Evolutionary conservation across 2,797 vertebrate species (phyloP), one percentile per base, ranked within the genome.

Genomic region (Lutra lutra): DNA sequence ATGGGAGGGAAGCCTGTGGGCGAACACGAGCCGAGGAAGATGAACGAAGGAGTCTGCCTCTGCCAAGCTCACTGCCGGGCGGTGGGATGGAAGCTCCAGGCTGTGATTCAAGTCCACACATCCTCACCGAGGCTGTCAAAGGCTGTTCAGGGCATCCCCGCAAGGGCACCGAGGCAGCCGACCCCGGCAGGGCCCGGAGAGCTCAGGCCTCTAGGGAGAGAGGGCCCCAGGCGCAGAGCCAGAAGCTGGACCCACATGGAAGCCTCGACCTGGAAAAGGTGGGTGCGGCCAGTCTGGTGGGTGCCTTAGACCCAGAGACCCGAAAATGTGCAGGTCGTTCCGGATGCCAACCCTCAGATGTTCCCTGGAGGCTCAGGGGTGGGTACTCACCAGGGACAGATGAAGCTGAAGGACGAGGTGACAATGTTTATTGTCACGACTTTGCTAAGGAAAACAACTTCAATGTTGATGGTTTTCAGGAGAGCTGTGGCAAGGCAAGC

Each of bases 51-150:
- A 5, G 51, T 73, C 25, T 13, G 58, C 68, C 11, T 20, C 82
- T 96, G 90, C 90, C 92, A 96, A 95, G 86, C 75, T 56, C n/a
- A 32, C 40, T 70, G 70, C n/a, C 54, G 58, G 73, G 86, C 2
- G 2, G 20, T 38, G 32, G 43, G 79, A 66, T 35, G 40, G 66
- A 48, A 48, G 12, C 56, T 87, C 62, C 14, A 35, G 46, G 46
- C 35, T 60, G 14, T 48, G 83, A 54, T 68, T 48, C 92, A 27
- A 43, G 29, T 62, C 40, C 51, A 23, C 6, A n/a, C 5, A 4
- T 94, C 66, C 66, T 51, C 73, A 62, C 48, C 73, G 40, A 90
- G 56, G 60, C 72, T 62, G 18, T 66, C 25, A 62, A 77, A 80
- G 70, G 32, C 35, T 32, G 25, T 60, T 82, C 15, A 21, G 62